These are phyloP conservation scores for Hypercompe scribonia DNA, from an alignment of 2,888 invertebrate species.

Conservation along the genomic window DNA sequence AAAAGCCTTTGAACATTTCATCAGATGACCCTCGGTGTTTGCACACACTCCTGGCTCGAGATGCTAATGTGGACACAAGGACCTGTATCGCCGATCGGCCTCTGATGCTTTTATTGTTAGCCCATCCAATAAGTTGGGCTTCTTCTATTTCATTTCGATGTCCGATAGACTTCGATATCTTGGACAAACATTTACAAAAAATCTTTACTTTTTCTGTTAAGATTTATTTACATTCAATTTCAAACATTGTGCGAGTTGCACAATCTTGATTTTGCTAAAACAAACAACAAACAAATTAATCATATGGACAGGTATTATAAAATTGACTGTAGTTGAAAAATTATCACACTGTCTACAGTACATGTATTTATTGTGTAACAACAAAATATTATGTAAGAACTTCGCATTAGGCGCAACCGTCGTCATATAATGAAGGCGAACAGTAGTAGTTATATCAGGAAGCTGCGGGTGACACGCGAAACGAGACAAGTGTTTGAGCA, in stretches of 20 bases:
- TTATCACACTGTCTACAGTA: not conserved
- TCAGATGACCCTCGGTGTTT: conserved; percentile 86
- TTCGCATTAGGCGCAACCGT: conserved; percentile 11
- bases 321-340: not conserved
- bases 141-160: conserved; percentile 78
- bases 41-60: conserved; percentile 85
- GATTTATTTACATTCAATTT: conserved; percentile 32
- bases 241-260: conserved; percentile 17
- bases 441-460: conserved; percentile 59
- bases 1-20: conserved; percentile 87
- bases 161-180: conserved; percentile 75
- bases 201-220: conserved; percentile 45
- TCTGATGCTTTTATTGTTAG: conserved; percentile 82
- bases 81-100: conserved; percentile 85
- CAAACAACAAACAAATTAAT: conserved; percentile 17
- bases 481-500: conserved; percentile 80
- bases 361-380: conserved; percentile 9
- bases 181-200: conserved; percentile 66
- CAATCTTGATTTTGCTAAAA: conserved; percentile 14
- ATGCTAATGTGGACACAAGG: conserved; percentile 87
- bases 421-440: conserved; percentile 30
- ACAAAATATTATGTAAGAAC: conserved; percentile 14
- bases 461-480: conserved; percentile 62
- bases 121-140: conserved; percentile 75
- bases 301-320: not conserved